Evolutionary conservation across 2,113 vertebrate genomes (phyloP), one percentile per base, ranked within the genome.

Genomic region (Neomonachus schauinslandi): DNA sequence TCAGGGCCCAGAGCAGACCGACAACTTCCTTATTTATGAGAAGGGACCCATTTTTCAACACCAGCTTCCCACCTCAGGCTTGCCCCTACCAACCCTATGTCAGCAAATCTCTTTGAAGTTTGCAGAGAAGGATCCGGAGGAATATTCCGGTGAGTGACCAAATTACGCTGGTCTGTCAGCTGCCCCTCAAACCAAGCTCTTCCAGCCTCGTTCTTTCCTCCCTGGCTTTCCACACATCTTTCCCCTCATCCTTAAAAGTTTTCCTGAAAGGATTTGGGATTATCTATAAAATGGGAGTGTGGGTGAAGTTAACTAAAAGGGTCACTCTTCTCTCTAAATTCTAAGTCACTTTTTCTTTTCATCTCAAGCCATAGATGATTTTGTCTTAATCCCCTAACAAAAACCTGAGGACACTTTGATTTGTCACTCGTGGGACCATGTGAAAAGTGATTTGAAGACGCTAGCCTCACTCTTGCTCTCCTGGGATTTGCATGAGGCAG

Each of bases 91-190:
- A 72, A 26, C 13, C 49, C 26, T 46, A 4, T 15, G 55, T 76
- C 85, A 95, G 94, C 81, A 94, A 83, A n/a, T 95, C 39, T 72
- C 83, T 74, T 7, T 7, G 28, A 88, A 71, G 61, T 67, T 92
- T 49, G 53, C 72, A 24, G 77, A 80, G 42, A 31, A 69, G 97
- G 14, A n/a, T 21, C 31, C 31, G 67, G 9, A 69, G 67, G 9
- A 69, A 59, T 71, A 77, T 55, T 82, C n/a, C 15, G 28, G 74
- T 72, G 71, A 91, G 24, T 79, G 33, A 24, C 26, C 46, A 95
- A 63, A 49, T 24, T 4, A 6, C 12, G 39, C 67, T 31, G 74
- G 14, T 59, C 10, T 79, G 1, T 59, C 61, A 74, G 19, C 5
- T 92, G 36, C 46, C 26, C n/a, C n/a, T 80, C 1, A 39, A 76